Conservation (phyloP, 2,113 vertebrate genomes). For the Anolis carolinensis region DNA sequence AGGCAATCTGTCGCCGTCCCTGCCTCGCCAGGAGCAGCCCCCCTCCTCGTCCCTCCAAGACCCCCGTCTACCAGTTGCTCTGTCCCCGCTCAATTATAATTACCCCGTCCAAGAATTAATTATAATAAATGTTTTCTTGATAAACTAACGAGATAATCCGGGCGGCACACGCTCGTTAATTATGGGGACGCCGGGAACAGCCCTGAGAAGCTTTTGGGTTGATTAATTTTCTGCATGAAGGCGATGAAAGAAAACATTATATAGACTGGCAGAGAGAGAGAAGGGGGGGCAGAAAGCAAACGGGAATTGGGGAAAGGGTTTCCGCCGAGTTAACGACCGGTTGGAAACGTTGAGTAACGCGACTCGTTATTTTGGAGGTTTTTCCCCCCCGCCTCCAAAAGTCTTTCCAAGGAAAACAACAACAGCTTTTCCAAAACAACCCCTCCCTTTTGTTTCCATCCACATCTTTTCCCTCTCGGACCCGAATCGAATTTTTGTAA, state of each 20-base stretch:
- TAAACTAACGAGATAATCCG: slow-evolving; percentile 94
- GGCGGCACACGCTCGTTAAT: slow-evolving; percentile 90
- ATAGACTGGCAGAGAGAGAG: slow-evolving; percentile 48
- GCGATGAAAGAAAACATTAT: slow-evolving; percentile 80
- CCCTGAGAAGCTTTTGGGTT: slow-evolving; percentile 79
- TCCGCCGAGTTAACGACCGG: too few species aligned
- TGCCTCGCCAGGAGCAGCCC: slow-evolving; percentile 25
- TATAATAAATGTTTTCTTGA: slow-evolving; percentile 95
- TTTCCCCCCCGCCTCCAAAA: too few species aligned
- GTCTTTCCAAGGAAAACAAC: too few species aligned
- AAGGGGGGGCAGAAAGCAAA: too few species aligned
- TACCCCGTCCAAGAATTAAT: slow-evolving; percentile 90
- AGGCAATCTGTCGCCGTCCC: too few species aligned
- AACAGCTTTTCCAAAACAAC: too few species aligned
- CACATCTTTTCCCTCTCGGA: too few species aligned
- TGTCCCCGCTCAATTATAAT: slow-evolving; percentile 90
- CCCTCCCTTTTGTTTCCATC: too few species aligned
- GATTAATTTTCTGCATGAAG: slow-evolving; percentile 91
- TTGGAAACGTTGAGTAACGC: too few species aligned
- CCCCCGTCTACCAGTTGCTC: slow-evolving; percentile 85
- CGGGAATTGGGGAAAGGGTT: too few species aligned
- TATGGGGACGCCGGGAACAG: slow-evolving; percentile 83
- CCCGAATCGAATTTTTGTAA: too few species aligned
- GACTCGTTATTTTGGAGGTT: too few species aligned
- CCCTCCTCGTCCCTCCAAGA: slow-evolving; percentile 59